These are phyloP conservation scores for Ectemnius cavifrons DNA, from an alignment of 2,888 invertebrate species.

Conservation along the genomic window DNA sequence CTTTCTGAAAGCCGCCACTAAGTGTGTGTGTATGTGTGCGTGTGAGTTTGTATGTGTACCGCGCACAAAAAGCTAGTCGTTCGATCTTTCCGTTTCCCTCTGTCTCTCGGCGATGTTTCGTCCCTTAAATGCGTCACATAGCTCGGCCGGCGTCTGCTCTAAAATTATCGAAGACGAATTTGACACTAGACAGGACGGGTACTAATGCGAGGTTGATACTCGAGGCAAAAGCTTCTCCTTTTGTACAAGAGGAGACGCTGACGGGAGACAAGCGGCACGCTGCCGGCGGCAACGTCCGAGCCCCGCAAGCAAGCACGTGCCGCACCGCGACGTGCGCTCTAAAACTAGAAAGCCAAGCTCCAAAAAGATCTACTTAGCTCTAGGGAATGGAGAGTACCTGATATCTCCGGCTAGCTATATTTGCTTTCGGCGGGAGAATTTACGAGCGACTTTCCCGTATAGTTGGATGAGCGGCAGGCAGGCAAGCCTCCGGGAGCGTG, in stretches of 20 bases:
- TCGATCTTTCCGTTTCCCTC: conserved; percentile 35
- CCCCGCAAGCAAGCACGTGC: neutral
- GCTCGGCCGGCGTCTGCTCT: conserved; percentile 65
- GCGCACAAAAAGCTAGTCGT: conserved; percentile 39
- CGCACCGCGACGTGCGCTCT: conserved; percentile 28
- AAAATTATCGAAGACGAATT: conserved; percentile 74
- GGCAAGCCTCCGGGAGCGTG: neutral
- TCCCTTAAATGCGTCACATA: conserved; percentile 41
- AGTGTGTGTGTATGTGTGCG: conserved; percentile 52
- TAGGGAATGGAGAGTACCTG: conserved; percentile 13
- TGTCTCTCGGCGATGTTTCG: too few relatives aligned
- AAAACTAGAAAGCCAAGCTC: conserved; percentile 43
- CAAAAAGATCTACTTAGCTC: conserved; percentile 33
- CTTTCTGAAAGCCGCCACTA: conserved; percentile 72
- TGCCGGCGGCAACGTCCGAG: conserved; percentile 2
- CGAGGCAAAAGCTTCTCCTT: conserved; percentile 51
- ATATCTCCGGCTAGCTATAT: conserved; percentile 10
- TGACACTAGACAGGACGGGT: conserved; percentile 71
- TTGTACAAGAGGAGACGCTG: conserved; percentile 44
- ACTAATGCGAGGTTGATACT: conserved; percentile 69
- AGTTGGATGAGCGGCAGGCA: neutral
- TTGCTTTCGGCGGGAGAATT: conserved; percentile 10
- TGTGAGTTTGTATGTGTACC: conserved; percentile 3
- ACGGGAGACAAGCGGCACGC: conserved; percentile 23
- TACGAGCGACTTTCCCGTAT: conserved; percentile 18